Evolutionary conservation across 2,113 vertebrate species (phyloP), one percentile per base, ranked within the genome.

Genomic region (Andinoacara biseriatus): DNA sequence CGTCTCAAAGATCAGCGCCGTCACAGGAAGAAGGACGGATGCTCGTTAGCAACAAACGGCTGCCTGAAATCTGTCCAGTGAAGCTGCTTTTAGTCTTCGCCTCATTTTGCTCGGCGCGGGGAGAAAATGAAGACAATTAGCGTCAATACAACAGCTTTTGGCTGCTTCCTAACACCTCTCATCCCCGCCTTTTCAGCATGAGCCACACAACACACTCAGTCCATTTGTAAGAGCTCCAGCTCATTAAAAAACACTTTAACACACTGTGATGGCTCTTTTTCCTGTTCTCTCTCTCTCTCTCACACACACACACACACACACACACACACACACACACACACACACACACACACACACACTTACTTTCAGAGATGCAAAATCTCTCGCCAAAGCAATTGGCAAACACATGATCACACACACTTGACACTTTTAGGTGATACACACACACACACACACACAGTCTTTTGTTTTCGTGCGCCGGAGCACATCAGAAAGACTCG

Each of bases 201-300:
- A 85, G 83, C 81, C 56, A 5, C 76, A 3, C 31, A 29, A 80
- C 82, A 77, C 76, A 85, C 85, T 80, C 82, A 18, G 74, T 83
- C 78, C 63, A 86, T 83, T 83, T 88, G 83, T 83, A 84, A 20
- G 81, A 81, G 86, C 85, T 88, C 80, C 86, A 84, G 86, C 89
- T 90, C 89, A 88, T 90, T 90, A 90, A 86, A 78, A 90, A 84
- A 69, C 86, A 90, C 89, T 90, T 88, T 72, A 83, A 83, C 80
- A 35, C 46, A n/a, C 74, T 59, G 14, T 56, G 78, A 84, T 52
- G 86, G 81, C 86, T 87, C 83, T 87, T 86, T 83, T 75, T 61
- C 81, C 63, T 60, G 67, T 52, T 79, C 59, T 3, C 43, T 40
- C 9, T 40, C 38, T 40, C 40, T 35, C 35, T 9, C 35, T 9